Evolutionary conservation across 2,797 vertebrate genomes (phyloP).

Genomic region (Muscicapa comitata): DNA sequence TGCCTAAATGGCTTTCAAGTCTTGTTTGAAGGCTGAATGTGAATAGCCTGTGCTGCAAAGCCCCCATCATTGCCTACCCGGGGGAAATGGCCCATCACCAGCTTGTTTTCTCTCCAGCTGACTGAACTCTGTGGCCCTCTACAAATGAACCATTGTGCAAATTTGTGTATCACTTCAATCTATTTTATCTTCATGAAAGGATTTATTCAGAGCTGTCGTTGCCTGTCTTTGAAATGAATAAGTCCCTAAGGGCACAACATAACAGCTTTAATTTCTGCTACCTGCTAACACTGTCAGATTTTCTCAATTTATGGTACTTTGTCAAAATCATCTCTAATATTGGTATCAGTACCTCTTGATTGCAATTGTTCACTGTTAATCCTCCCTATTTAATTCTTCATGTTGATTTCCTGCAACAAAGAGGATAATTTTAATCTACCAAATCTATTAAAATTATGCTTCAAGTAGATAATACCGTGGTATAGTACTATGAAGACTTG

Average conservation of each 20-base stretch:
- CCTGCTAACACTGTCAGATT: constrained; percentile 1
- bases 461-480: neutral
- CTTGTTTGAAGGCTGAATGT: neutral
- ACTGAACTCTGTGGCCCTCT: constrained; percentile 13
- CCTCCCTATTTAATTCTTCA: neutral
- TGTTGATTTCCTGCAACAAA: neutral
- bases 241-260: neutral
- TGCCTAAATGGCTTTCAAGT: neutral
- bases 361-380: constrained; percentile 4
- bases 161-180: neutral
- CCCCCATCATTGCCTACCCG: neutral
- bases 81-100: neutral
- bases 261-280: constrained; percentile 23
- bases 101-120: neutral
- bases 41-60: neutral
- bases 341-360: neutral
- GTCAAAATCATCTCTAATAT: neutral
- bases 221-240: neutral
- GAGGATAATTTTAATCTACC: neutral
- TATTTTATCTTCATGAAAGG: neutral
- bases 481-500: neutral
- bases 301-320: neutral
- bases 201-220: neutral
- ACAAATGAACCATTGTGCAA: constrained; percentile 2
- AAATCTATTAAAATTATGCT: neutral